Percentiles rank a stretch among this genome's conserved stretches.
Conservation (phyloP, 1,140 invertebrate genomes). For the Danaus melanippus region DNA sequence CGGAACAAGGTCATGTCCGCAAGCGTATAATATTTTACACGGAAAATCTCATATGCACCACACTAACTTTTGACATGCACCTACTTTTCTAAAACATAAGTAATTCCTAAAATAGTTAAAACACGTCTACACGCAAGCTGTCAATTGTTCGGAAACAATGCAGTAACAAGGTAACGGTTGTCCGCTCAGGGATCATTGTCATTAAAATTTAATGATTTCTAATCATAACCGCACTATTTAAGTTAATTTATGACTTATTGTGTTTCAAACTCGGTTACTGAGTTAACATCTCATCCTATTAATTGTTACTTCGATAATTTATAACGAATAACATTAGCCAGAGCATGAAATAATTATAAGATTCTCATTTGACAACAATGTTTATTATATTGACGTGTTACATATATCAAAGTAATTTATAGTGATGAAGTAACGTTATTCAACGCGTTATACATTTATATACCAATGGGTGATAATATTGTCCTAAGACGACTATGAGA, state of each 20-base stretch:
- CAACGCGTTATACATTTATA: too few species aligned
- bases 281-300: too few species aligned
- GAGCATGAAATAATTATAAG: too few species aligned
- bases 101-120: constrained; percentile 28
- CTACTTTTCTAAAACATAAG: constrained; percentile 23
- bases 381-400: too few species aligned
- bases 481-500: too few species aligned
- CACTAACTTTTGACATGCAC: constrained; percentile 17
- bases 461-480: too few species aligned
- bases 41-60: constrained; percentile 5
- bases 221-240: constrained; percentile 7
- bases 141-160: constrained; percentile 26
- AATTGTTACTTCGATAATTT: too few species aligned
- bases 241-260: constrained; percentile 12
- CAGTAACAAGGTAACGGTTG: constrained; percentile 20
- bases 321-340: too few species aligned
- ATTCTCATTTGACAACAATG: too few species aligned
- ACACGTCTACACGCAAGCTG: constrained; percentile 7
- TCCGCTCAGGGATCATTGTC: constrained; percentile 19
- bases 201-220: constrained; percentile 25
- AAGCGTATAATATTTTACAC: constrained; percentile 16
- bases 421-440: too few species aligned
- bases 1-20: constrained; percentile 15
- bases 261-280: too few species aligned
- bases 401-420: too few species aligned